Conservation (phyloP, 2,113 vertebrate species). For the Protobothrops flavoviridis region DNA sequence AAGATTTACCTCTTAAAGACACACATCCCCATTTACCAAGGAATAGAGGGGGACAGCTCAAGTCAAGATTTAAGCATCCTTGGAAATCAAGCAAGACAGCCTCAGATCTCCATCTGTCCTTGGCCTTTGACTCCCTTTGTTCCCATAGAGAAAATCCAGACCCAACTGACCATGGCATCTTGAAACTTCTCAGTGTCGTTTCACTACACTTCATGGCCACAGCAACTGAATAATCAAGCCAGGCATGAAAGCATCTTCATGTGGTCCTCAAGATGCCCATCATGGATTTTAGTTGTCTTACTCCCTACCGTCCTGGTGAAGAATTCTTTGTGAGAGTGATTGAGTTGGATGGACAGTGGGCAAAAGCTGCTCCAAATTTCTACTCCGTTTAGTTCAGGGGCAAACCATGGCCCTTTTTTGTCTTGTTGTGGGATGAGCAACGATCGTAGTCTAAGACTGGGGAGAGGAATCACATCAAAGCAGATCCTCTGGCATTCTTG, state of each 20-base stretch:
- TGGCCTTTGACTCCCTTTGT: no score
- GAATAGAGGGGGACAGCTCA: background rate
- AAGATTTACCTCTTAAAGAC: conserved; percentile 59
- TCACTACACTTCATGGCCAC: background rate
- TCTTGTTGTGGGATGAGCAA: background rate
- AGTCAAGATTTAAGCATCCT: background rate
- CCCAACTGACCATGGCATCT: no score
- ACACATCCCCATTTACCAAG: conserved; percentile 12
- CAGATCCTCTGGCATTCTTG: background rate
- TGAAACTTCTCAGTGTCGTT: background rate
- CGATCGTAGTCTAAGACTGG: background rate
- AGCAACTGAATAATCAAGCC: background rate
- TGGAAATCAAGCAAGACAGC: background rate
- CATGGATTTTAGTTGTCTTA: background rate
- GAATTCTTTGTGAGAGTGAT: background rate
- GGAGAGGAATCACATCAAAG: background rate
- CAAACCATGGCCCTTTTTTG: background rate
- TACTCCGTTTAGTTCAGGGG: background rate
- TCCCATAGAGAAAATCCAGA: background rate
- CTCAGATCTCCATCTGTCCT: background rate
- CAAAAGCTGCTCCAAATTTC: background rate
- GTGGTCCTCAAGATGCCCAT: background rate
- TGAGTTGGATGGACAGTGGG: background rate
- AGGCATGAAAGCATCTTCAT: background rate
- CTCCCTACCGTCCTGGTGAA: background rate